Percentiles rank a stretch among this genome's conserved stretches.
Evolutionary conservation across 2,888 invertebrate species (phyloP).

Genomic region (Torymus aiolomorphi): DNA sequence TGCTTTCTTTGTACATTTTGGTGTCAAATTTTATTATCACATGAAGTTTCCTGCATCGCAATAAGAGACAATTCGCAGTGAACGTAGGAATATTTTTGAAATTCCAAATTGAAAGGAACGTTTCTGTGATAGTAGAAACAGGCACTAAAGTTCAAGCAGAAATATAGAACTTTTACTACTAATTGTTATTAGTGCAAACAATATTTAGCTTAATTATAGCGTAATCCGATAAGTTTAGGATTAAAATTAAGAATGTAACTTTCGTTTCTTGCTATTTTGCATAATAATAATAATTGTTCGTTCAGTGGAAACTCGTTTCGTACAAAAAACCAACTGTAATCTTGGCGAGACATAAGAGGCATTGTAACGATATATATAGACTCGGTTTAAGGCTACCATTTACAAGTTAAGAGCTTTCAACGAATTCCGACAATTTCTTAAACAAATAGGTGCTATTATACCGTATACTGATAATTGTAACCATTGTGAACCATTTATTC

Average conservation of each 20-base stretch:
- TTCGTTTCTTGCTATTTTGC: no score
- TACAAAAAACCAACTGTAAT: not conserved
- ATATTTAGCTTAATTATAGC: not conserved
- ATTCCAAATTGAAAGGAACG: constrained; percentile 24
- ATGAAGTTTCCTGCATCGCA: not conserved
- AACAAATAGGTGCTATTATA: constrained; percentile 30
- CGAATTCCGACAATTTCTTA: constrained; percentile 6
- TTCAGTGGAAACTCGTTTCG: no score
- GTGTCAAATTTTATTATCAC: constrained; percentile 33
- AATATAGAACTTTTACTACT: constrained; percentile 25
- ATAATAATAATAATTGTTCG: no score
- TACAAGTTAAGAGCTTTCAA: constrained; percentile 19
- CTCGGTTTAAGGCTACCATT: not conserved
- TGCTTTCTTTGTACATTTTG: constrained; percentile 18
- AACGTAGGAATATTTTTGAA: not conserved
- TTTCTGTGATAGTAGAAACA: constrained; percentile 23
- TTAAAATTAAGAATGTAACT: not conserved
- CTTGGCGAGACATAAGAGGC: not conserved
- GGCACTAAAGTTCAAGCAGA: constrained; percentile 8
- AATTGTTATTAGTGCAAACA: constrained; percentile 19
- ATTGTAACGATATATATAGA: no score
- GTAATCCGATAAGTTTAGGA: not conserved
- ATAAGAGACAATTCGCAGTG: not conserved
- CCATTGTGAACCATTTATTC: not conserved
- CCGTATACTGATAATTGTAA: not conserved